Percentiles rank a stretch among this genome's conserved stretches.
phyloP scores from a whole-genome alignment of 1,140 invertebrate species.

The Drosophila nikananu region DNA sequence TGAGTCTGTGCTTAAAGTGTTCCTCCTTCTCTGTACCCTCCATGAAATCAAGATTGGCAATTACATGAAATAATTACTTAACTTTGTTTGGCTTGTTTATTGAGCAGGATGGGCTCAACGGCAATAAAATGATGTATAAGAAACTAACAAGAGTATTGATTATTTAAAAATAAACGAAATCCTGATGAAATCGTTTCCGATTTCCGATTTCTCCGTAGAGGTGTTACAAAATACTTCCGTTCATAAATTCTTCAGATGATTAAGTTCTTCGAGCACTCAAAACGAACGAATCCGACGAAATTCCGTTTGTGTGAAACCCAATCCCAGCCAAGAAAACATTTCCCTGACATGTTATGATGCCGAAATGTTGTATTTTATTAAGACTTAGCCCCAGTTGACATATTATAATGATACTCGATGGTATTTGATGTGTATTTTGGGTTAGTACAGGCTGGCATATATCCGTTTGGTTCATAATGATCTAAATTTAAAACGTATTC shows the following conservation, averaged over 20 bases:
- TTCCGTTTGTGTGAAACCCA: background rate
- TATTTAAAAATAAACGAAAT: constrained; percentile 6
- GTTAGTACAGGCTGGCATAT: constrained; percentile 48
- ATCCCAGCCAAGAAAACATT: constrained; percentile 9
- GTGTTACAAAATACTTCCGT: constrained; percentile 2
- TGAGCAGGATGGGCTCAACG: constrained; percentile 9
- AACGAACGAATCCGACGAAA: background rate
- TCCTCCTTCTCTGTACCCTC: background rate
- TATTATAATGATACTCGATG: constrained; percentile 16
- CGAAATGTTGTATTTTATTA: background rate
- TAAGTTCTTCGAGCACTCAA: background rate
- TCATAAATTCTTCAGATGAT: background rate
- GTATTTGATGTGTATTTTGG: constrained; percentile 31
- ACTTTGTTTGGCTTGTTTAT: constrained; percentile 3
- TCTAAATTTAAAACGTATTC: constrained; percentile 66
- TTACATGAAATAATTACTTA: constrained; percentile 20
- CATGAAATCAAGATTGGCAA: constrained; percentile 15
- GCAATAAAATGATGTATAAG: constrained; percentile 8
- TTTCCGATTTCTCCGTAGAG: constrained; percentile 2
- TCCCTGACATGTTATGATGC: constrained; percentile 14
- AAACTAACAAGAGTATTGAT: constrained; percentile 2
- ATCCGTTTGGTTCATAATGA: constrained; percentile 28
- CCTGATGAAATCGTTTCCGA: background rate
- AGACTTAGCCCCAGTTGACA: background rate
- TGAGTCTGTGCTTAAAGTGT: constrained; percentile 10